Evolutionary conservation across 2,113 vertebrate genomes (phyloP).

Genomic region (rat (Rattus norvegicus)): DNA sequence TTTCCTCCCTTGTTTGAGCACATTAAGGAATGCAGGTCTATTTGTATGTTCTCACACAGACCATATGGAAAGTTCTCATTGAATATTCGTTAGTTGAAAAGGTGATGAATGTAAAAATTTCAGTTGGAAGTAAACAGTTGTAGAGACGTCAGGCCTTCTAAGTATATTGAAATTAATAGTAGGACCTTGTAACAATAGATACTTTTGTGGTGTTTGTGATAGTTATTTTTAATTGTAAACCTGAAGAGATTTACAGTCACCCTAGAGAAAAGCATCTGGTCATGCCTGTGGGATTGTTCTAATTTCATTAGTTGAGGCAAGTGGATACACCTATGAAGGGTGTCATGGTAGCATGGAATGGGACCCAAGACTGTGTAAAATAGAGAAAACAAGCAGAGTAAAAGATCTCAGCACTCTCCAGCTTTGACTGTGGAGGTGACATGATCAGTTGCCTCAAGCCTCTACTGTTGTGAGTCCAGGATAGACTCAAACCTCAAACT

Average conservation of each 20-base stretch:
- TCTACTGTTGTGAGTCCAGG: background rate
- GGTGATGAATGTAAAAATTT: background rate
- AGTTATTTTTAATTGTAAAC: background rate
- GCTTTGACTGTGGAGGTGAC: no score
- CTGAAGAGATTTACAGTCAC: background rate
- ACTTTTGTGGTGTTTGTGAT: background rate
- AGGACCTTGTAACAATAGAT: background rate
- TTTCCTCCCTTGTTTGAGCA: background rate
- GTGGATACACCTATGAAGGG: background rate
- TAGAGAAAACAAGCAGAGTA: background rate
- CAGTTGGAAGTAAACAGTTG: background rate
- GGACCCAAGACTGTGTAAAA: background rate
- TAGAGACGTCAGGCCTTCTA: background rate
- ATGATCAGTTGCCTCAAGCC: background rate
- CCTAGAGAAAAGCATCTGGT: no score
- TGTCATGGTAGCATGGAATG: background rate
- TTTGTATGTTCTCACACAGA: background rate
- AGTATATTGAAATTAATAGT: background rate
- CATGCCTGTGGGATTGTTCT: background rate
- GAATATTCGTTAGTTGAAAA: conserved; percentile 41
- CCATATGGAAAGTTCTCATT: background rate
- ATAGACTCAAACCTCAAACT: background rate
- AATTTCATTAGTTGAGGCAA: background rate
- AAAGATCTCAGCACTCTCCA: no score
- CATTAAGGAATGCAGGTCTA: background rate